Percentiles rank a stretch among this genome's conserved stretches.
These are phyloP conservation scores for Papilio glaucus DNA, from an alignment of 1,140 invertebrate genomes.

Conservation along the genomic window DNA sequence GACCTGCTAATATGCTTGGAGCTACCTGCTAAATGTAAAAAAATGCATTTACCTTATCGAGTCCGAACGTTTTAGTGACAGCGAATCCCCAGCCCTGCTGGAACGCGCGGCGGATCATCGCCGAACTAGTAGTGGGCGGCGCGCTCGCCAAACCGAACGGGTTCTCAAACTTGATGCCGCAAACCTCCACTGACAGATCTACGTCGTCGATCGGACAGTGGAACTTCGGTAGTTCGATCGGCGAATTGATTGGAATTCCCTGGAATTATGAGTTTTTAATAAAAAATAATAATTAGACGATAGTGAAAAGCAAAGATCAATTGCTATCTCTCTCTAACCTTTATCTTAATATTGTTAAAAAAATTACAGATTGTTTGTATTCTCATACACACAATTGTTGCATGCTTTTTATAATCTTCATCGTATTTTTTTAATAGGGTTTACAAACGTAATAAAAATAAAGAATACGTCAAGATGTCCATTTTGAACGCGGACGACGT, in stretches of 20 bases:
- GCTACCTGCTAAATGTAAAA: too few relatives aligned
- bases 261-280: constrained; percentile 57
- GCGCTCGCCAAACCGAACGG: constrained; percentile 99
- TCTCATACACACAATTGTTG: too few relatives aligned
- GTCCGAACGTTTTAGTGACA: constrained; percentile 97
- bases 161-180: constrained; percentile 97
- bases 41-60: constrained; percentile 97
- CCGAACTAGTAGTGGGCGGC: constrained; percentile 95
- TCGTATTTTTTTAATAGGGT: too few relatives aligned
- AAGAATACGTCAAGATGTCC: too few relatives aligned
- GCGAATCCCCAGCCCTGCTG: constrained; percentile 98
- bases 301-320: too few relatives aligned
- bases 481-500: background rate
- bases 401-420: too few relatives aligned
- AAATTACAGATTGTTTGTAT: too few relatives aligned
- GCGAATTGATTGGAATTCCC: constrained; percentile 85
- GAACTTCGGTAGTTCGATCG: constrained; percentile 94
- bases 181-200: constrained; percentile 95
- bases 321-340: too few relatives aligned
- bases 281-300: background rate
- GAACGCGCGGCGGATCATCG: constrained; percentile 98
- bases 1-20: too few relatives aligned
- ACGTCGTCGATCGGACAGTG: constrained; percentile 96
- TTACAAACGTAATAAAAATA: too few relatives aligned
- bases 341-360: too few relatives aligned